phyloP scores from a whole-genome alignment of 2,113 vertebrate genomes.

The Campylorhamphus procurvoides region DNA sequence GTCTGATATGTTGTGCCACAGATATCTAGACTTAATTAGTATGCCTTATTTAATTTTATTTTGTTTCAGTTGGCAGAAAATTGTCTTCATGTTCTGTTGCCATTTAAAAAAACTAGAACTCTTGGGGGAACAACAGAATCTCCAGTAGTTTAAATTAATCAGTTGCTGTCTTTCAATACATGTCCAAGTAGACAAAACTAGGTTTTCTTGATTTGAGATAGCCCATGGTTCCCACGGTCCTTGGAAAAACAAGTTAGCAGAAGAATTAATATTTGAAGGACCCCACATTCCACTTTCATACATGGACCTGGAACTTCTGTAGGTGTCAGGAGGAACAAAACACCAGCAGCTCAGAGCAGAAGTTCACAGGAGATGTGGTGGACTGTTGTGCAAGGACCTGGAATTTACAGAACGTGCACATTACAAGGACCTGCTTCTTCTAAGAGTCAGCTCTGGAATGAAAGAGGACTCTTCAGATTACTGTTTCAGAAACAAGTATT shows the following conservation, averaged over 20 bases:
- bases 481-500: not conserved
- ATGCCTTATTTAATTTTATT: not conserved
- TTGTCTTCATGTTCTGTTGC: not conserved
- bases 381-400: not conserved
- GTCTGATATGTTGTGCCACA: not conserved
- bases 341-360: not conserved
- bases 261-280: not conserved
- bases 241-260: not conserved
- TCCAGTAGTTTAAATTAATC: not conserved
- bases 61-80: not conserved
- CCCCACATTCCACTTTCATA: not conserved
- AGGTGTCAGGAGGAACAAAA: not conserved
- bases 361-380: not conserved
- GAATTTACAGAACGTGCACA: not conserved
- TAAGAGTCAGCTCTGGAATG: not conserved
- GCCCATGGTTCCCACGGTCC: fast-evolving
- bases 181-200: not conserved
- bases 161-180: not conserved
- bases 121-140: not conserved
- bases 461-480: not conserved
- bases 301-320: not conserved
- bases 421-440: not conserved
- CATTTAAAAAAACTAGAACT: not conserved
- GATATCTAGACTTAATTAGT: not conserved
- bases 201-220: not conserved